Evolutionary conservation across 2,113 vertebrate genomes (phyloP).

Genomic region (Hymenochirus boettgeri): DNA sequence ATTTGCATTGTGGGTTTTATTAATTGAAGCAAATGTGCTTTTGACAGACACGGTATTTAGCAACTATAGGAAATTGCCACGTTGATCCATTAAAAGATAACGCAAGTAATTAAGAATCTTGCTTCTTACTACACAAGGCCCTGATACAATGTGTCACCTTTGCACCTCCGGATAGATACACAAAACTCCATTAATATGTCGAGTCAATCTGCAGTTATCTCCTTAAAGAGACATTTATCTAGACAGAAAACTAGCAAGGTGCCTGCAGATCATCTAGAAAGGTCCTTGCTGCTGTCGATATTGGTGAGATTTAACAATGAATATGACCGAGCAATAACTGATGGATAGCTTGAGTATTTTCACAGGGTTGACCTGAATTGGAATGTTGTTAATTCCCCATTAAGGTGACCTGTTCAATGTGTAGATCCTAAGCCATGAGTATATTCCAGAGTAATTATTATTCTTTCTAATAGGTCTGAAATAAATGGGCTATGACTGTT

Average conservation of each 20-base stretch:
- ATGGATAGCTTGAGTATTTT: too few relatives aligned
- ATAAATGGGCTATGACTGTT: constrained; percentile 19
- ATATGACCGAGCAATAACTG: too few relatives aligned
- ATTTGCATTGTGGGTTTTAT: background rate
- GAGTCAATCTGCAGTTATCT: background rate
- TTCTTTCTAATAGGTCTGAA: background rate
- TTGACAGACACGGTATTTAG: constrained; percentile 14
- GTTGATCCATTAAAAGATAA: constrained; percentile 35
- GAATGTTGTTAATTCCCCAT: too few relatives aligned
- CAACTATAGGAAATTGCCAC: constrained; percentile 12
- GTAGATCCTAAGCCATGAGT: too few relatives aligned
- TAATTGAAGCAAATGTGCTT: constrained; percentile 5
- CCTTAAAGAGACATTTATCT: background rate
- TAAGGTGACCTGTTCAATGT: too few relatives aligned
- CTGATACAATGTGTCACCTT: constrained; percentile 12
- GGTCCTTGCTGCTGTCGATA: too few relatives aligned
- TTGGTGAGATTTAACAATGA: too few relatives aligned
- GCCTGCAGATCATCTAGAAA: too few relatives aligned
- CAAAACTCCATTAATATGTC: constrained; percentile 6
- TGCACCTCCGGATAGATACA: constrained; percentile 3
- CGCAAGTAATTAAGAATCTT: constrained; percentile 27
- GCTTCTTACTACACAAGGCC: constrained; percentile 3
- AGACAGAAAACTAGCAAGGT: too few relatives aligned
- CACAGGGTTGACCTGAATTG: too few relatives aligned
- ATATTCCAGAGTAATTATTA: constrained; percentile 19